These are phyloP conservation scores for Pitta sordida DNA, from an alignment of 2,113 vertebrate species.

Conservation along the genomic window DNA sequence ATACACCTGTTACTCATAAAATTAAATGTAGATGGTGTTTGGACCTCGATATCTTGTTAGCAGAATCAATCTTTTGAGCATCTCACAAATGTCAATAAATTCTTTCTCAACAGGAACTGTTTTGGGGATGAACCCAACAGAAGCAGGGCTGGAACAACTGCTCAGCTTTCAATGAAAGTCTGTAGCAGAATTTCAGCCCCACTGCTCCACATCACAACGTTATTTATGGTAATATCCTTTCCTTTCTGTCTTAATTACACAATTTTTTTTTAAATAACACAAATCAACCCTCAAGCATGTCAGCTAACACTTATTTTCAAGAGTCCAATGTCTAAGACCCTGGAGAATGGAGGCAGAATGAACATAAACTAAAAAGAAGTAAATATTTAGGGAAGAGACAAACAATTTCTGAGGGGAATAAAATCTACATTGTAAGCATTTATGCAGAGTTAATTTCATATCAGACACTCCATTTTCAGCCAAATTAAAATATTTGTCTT, in stretches of 20 bases:
- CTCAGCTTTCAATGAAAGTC: background rate
- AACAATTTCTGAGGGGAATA: background rate
- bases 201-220: background rate
- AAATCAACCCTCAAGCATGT: background rate
- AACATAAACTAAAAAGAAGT: background rate
- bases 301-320: background rate
- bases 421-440: background rate
- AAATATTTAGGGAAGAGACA: constrained; percentile 23
- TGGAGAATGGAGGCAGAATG: background rate
- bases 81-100: background rate
- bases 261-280: background rate
- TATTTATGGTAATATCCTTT: background rate
- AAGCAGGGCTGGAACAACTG: background rate
- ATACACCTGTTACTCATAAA: background rate
- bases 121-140: background rate
- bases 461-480: background rate
- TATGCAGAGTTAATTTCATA: background rate
- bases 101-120: background rate
- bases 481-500: constrained; percentile 38
- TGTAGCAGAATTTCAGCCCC: background rate
- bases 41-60: background rate
- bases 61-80: background rate
- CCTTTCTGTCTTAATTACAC: background rate
- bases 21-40: background rate
- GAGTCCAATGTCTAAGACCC: background rate